Conservation (phyloP, 2,797 vertebrate genomes). For the Liparis tanakae region DNA sequence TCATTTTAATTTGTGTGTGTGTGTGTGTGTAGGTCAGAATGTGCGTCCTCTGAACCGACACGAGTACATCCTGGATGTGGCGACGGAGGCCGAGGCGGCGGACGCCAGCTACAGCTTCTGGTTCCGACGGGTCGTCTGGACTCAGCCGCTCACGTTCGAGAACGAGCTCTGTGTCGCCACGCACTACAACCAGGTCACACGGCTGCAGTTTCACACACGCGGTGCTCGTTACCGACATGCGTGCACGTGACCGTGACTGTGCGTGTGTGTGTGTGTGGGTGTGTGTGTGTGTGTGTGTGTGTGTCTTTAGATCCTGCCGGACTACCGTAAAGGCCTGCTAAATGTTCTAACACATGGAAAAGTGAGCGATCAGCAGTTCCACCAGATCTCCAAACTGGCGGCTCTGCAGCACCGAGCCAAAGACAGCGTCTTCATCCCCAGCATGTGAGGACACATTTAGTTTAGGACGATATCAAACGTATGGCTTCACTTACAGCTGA, state of each 20-base stretch:
- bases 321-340: slow-evolving; percentile 93
- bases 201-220: neutral
- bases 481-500: neutral
- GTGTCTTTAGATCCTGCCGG: slow-evolving; percentile 87
- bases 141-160: slow-evolving; percentile 92
- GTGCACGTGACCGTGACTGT: neutral
- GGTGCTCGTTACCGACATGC: neutral
- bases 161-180: slow-evolving; percentile 93
- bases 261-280: slow-evolving; percentile 34
- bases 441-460: slow-evolving; percentile 78
- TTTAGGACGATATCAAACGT: neutral
- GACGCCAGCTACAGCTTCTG: slow-evolving; percentile 91
- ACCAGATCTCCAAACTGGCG: slow-evolving; percentile 91
- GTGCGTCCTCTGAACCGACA: slow-evolving; percentile 90
- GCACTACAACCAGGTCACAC: slow-evolving; percentile 93
- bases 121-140: slow-evolving; percentile 95
- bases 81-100: slow-evolving; percentile 85
- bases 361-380: slow-evolving; percentile 89
- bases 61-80: slow-evolving; percentile 93
- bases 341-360: slow-evolving; percentile 83
- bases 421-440: slow-evolving; percentile 88
- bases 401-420: slow-evolving; percentile 93
- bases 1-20: neutral
- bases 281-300: slow-evolving; percentile 18
- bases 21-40: slow-evolving; percentile 86